phyloP scores from a whole-genome alignment of 2,888 invertebrate species.

The Bimastos eiseni region DNA sequence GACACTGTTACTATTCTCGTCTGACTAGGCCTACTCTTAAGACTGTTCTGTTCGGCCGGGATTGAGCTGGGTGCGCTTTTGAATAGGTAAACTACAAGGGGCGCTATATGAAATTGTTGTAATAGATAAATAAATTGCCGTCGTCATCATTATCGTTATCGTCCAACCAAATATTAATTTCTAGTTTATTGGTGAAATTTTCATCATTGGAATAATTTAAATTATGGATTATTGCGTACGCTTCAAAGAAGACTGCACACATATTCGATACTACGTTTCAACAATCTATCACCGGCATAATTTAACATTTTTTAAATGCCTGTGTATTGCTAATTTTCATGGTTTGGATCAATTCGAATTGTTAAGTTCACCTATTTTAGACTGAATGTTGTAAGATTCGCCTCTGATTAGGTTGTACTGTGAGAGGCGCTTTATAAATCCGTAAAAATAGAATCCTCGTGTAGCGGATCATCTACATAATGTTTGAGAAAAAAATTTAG shows the following conservation, averaged over 20 bases:
- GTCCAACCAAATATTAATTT: background rate
- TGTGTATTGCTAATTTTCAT: background rate
- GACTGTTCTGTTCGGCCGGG: too few species aligned
- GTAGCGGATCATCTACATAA: too few species aligned
- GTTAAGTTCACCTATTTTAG: background rate
- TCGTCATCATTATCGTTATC: background rate
- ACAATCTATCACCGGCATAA: background rate
- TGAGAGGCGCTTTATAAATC: too few species aligned
- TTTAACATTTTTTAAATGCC: background rate
- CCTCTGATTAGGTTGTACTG: background rate
- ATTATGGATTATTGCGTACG: background rate
- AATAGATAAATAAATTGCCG: too few species aligned
- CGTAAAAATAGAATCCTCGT: too few species aligned
- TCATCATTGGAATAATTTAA: background rate
- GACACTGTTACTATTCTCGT: background rate
- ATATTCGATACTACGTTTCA: background rate
- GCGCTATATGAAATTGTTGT: too few species aligned
- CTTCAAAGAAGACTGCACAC: background rate
- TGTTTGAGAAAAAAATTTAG: background rate
- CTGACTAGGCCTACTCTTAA: too few species aligned
- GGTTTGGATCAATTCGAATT: background rate
- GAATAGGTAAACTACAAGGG: too few species aligned
- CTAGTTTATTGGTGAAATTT: background rate
- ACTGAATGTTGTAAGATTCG: background rate
- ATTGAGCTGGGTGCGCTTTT: too few species aligned